Conservation (phyloP, 2,888 invertebrate species). For the Sinohyriopsis cumingii region DNA sequence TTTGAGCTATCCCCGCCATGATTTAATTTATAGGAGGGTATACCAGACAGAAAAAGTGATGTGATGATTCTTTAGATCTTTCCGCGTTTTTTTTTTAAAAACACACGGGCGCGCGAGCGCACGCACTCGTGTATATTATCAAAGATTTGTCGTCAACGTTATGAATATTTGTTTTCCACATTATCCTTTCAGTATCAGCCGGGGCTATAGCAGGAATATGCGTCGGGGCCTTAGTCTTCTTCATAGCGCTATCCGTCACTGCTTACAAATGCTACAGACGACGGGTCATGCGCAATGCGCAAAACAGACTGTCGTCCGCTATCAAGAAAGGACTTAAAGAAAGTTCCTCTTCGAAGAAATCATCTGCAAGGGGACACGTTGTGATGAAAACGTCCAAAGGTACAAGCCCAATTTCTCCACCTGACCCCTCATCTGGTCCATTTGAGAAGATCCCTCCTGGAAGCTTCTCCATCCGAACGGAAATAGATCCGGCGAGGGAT, state of each 20-base stretch:
- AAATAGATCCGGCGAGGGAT: slow-evolving; percentile 43
- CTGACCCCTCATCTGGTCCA: slow-evolving; percentile 50
- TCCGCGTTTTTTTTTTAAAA: too few species aligned
- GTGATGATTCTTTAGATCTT: too few species aligned
- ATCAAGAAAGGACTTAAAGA: slow-evolving; percentile 70
- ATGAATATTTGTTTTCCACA: too few species aligned
- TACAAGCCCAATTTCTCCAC: slow-evolving; percentile 63
- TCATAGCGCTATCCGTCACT: slow-evolving; percentile 76
- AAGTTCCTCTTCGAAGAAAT: slow-evolving; percentile 80
- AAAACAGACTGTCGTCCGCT: slow-evolving; percentile 66
- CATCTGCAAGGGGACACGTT: slow-evolving; percentile 78
- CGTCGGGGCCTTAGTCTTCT: slow-evolving; percentile 77
- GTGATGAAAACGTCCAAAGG: slow-evolving; percentile 69
- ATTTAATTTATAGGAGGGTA: too few species aligned
- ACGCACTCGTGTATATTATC: too few species aligned
- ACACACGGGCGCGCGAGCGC: too few species aligned
- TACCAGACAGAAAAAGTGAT: too few species aligned
- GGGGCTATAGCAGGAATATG: slow-evolving; percentile 78
- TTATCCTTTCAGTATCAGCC: slow-evolving; percentile 57
- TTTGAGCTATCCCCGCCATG: too few species aligned
- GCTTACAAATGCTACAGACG: slow-evolving; percentile 81
- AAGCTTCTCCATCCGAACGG: slow-evolving; percentile 74
- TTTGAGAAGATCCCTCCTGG: slow-evolving; percentile 63
- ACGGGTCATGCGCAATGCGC: slow-evolving; percentile 73
- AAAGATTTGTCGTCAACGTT: too few species aligned